phyloP scores from a whole-genome alignment of 2,888 invertebrate species.

The Drosophila paranaensis region DNA sequence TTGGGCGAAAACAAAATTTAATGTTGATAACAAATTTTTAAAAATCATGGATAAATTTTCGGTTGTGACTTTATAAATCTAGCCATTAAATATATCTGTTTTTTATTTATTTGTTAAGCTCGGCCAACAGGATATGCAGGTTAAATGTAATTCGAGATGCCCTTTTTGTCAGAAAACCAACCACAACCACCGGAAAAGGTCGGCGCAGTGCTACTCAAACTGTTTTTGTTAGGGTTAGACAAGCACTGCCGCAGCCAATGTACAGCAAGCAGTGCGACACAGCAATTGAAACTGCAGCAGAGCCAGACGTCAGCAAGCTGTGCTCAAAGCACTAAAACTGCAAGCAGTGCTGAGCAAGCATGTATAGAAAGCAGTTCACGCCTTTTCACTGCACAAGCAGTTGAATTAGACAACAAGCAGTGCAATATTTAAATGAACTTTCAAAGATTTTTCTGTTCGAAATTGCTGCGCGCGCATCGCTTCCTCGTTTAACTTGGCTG shows the following conservation, averaged over 20 bases:
- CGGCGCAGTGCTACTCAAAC: slow-evolving; percentile 2
- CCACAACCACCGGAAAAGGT: neutral
- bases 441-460: neutral
- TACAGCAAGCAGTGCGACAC: neutral
- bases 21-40: neutral
- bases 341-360: neutral
- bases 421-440: neutral
- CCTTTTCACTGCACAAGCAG: neutral
- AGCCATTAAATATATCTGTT: neutral
- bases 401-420: neutral
- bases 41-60: neutral
- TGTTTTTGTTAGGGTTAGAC: neutral
- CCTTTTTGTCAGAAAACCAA: neutral
- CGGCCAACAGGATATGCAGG: slow-evolving; percentile 9
- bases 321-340: neutral
- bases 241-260: neutral
- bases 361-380: neutral
- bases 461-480: neutral
- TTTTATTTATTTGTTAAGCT: neutral
- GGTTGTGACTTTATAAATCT: too few species aligned
- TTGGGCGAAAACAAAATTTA: neutral
- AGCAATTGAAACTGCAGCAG: neutral
- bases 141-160: slow-evolving; percentile 13
- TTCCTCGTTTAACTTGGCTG: slow-evolving; percentile 14
- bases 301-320: neutral